A percentile compares a stretch with the other conserved stretches of the same genome.
These are phyloP conservation scores for Platyscelio sp. DNA, from an alignment of 2,888 invertebrate genomes.

Conservation along the genomic window DNA sequence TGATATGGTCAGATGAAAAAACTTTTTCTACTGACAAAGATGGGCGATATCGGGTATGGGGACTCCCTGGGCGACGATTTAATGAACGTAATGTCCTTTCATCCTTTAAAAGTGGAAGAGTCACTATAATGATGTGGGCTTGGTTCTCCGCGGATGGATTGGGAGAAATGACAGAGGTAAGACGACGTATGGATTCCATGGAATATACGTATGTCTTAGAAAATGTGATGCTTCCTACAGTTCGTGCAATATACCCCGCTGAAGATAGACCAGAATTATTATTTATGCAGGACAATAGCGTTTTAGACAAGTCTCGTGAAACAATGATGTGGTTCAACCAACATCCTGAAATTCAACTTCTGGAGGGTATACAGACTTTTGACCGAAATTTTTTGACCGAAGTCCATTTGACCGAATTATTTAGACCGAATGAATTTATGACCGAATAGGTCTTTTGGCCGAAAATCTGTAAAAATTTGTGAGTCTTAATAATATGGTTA, in stretches of 20 bases:
- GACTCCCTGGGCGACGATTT: not conserved
- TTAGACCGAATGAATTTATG: no score
- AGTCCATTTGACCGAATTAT: no score
- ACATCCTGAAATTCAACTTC: no score
- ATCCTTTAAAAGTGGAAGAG: conserved; percentile 43
- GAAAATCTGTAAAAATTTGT: no score
- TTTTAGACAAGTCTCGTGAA: no score
- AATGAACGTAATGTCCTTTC: conserved; percentile 7
- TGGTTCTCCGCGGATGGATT: conserved; percentile 53
- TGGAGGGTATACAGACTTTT: no score
- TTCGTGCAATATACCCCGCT: conserved; percentile 8
- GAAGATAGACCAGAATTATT: conserved; percentile 6
- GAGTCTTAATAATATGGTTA: no score
- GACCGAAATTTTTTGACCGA: no score
- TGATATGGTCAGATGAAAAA: no score
- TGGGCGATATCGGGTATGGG: conserved; percentile 39
- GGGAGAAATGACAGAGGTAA: conserved; percentile 18
- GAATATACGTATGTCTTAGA: conserved; percentile 15
- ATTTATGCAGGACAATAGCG: conserved; percentile 22
- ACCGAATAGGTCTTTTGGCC: no score
- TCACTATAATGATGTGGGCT: conserved; percentile 59
- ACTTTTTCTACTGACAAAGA: conserved; percentile 15
- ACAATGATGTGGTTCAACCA: no score
- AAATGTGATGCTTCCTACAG: conserved; percentile 9
- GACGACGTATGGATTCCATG: not conserved